Conservation (phyloP, 1,140 invertebrate genomes). For the Drosophila paulistorum region DNA sequence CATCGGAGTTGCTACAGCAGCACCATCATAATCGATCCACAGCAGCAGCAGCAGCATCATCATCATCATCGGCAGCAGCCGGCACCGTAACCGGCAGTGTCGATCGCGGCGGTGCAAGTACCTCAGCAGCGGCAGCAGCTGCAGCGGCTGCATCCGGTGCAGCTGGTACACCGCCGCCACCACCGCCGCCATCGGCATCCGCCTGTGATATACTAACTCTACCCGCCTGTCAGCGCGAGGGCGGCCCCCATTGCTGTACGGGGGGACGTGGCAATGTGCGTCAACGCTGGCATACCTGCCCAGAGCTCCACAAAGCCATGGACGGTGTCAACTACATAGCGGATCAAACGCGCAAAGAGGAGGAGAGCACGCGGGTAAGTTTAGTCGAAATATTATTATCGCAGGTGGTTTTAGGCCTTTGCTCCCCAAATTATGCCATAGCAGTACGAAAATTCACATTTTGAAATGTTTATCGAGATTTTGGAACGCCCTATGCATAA, state of each 20-base stretch:
- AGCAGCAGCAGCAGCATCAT: constrained; percentile 35
- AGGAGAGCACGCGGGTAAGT: constrained; percentile 94
- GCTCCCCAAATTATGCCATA: too few species aligned
- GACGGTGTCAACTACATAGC: constrained; percentile 96
- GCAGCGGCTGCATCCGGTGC: constrained; percentile 34
- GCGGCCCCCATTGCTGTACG: constrained; percentile 73
- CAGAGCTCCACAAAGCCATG: constrained; percentile 96
- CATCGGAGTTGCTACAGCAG: constrained; percentile 62
- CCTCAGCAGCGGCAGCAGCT: constrained; percentile 37
- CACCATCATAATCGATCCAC: constrained; percentile 35
- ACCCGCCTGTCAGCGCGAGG: constrained; percentile 79
- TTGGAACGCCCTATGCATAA: too few species aligned
- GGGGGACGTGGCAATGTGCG: constrained; percentile 83
- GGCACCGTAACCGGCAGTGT: constrained; percentile 45
- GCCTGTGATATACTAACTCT: constrained; percentile 74
- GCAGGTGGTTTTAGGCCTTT: too few species aligned
- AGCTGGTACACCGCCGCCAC: constrained; percentile 45
- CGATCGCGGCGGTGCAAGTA: constrained; percentile 45
- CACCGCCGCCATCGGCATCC: constrained; percentile 51
- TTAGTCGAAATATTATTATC: not conserved
- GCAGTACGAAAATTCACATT: too few species aligned
- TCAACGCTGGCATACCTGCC: constrained; percentile 92
- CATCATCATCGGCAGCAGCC: constrained; percentile 41
- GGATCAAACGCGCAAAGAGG: constrained; percentile 95
- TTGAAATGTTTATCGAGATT: too few species aligned